Conservation (phyloP, 2,113 vertebrate genomes). For the Myxocyprinus asiaticus region DNA sequence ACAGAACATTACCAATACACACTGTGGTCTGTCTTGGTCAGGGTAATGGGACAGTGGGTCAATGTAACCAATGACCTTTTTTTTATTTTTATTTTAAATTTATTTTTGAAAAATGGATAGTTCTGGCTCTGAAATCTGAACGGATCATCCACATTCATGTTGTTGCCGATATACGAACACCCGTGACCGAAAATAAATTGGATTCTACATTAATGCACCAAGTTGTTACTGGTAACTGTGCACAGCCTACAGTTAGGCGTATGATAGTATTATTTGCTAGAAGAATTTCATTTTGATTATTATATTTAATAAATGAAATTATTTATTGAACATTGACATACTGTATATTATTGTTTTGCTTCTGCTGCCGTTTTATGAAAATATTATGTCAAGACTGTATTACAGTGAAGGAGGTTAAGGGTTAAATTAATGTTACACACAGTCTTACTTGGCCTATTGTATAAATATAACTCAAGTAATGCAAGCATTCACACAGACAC, state of each 20-base stretch:
- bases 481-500: neutral
- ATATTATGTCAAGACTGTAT: no score
- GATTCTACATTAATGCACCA: neutral
- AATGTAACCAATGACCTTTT: neutral
- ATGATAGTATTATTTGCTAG: no score
- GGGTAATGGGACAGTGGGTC: neutral
- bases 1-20: slow-evolving; percentile 4
- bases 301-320: neutral
- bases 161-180: neutral
- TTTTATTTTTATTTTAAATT: neutral
- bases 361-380: neutral
- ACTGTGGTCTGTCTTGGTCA: neutral
- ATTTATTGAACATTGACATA: neutral
- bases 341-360: neutral
- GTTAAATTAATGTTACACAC: no score
- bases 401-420: no score
- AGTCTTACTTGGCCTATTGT: neutral
- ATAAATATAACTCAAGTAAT: neutral
- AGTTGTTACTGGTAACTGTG: neutral
- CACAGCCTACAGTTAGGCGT: no score
- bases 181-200: neutral
- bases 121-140: neutral
- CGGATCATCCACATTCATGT: neutral
- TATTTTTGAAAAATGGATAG: neutral
- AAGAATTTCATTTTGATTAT: neutral